Conservation (phyloP, 2,888 invertebrate genomes). For the Julus scanicus region DNA sequence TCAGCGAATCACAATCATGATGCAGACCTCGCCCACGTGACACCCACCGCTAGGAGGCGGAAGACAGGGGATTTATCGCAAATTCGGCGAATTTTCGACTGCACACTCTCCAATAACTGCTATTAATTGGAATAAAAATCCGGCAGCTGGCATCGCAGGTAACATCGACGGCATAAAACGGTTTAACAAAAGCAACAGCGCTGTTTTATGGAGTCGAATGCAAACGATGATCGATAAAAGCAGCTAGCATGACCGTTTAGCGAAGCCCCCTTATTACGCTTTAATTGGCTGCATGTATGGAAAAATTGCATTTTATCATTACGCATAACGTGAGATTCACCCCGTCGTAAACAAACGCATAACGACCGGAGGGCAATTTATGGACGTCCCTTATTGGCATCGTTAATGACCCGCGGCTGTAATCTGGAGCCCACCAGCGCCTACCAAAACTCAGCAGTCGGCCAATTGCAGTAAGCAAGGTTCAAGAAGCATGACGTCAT, state of each 20-base stretch:
- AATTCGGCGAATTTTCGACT: background rate
- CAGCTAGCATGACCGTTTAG: conserved; percentile 6
- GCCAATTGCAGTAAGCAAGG: background rate
- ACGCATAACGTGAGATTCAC: background rate
- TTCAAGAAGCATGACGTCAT: background rate
- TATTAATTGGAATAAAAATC: background rate
- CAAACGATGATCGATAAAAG: conserved; percentile 23
- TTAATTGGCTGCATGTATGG: background rate
- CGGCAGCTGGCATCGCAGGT: conserved; percentile 12
- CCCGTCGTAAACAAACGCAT: conserved; percentile 18
- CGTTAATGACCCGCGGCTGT: background rate
- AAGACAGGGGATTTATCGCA: too few relatives aligned
- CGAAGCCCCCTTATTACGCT: conserved; percentile 23
- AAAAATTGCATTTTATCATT: background rate
- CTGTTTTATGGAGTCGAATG: conserved; percentile 6
- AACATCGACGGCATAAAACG: background rate
- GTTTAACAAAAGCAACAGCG: conserved; percentile 30
- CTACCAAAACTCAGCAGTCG: background rate
- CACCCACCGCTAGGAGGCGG: too few relatives aligned
- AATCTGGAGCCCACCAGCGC: background rate
- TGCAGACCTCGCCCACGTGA: too few relatives aligned
- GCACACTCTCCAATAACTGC: background rate
- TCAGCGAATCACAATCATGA: too few relatives aligned
- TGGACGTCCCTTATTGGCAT: background rate
- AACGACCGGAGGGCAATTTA: background rate